Evolutionary conservation across 2,888 invertebrate species (phyloP), one percentile per base, ranked within the genome.

Genomic region (Plebejus melissa): DNA sequence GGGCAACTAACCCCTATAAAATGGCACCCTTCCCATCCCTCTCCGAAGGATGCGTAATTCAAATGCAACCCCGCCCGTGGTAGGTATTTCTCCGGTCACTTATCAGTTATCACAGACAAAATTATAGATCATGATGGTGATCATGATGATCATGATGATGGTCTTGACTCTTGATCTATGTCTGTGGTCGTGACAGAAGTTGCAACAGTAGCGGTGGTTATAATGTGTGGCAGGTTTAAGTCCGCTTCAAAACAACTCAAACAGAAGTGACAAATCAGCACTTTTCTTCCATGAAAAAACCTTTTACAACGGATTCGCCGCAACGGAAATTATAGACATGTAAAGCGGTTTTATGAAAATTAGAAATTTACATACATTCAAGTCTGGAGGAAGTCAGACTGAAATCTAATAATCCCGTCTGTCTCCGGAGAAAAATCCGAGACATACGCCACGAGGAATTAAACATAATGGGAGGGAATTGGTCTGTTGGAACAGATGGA

Each of bases 361-460:
- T 71, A 58, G 70, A 75, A 69, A 58, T 60, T 70, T 71, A 76
- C 69, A 75, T 74, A 74, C 74, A 28, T 76, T 69, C 70, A 69
- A 75, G 70, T 75, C 75, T 72, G 71, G 70, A 83, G 83, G 83
- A 82, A 84, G 83, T 79, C 85, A 89, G 90, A 89, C 90, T 85
- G 90, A 80, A 90, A 91, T 91, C 85, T 88, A 91, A 91, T 91
- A 91, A 91, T 80, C 79, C 74, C 78, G 80, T 80, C 82, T 81
- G 83, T 84, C 82, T 82, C 80, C 80, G 76, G 79, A 83, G 87
- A 89, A 88, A 88, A 89, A 89, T 85, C 84, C 79, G 86, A 88
- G 88, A 89, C 89, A 88, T 84, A 85, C 87, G 85, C 84, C 80
- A 83, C 80, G 82, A 83, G 83, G 82, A 88, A 89, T 90, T 90